Conservation (phyloP, 2,888 invertebrate genomes). For the Timema podura region DNA sequence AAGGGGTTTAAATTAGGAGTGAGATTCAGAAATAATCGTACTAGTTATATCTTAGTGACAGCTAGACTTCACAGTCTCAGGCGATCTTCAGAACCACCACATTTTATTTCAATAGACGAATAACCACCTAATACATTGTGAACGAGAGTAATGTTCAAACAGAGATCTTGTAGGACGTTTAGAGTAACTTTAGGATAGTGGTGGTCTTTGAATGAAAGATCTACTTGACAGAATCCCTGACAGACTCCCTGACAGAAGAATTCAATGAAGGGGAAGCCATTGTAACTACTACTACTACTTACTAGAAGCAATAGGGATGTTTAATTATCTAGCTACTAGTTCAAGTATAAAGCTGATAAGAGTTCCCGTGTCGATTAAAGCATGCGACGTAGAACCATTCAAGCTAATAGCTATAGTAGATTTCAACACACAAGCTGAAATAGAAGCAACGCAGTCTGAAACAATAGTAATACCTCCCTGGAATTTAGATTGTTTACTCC, state of each 20-base stretch:
- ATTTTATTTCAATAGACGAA: slow-evolving; percentile 11
- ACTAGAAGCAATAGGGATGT: not conserved
- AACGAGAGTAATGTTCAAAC: slow-evolving; percentile 5
- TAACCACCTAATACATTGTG: slow-evolving; percentile 14
- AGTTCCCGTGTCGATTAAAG: slow-evolving; percentile 10
- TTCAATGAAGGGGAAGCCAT: slow-evolving; percentile 14
- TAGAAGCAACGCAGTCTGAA: not conserved
- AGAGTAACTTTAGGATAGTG: not conserved
- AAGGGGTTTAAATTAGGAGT: not conserved
- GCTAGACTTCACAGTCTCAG: not conserved
- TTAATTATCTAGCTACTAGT: not conserved
- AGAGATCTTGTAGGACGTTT: not conserved
- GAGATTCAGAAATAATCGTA: slow-evolving; percentile 10
- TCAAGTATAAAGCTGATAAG: not conserved
- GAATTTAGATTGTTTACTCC: too few relatives aligned
- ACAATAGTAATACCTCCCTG: too few relatives aligned
- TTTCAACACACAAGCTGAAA: not conserved
- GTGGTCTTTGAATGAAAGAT: not conserved
- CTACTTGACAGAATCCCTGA: not conserved
- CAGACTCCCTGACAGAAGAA: not conserved
- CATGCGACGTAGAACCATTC: not conserved
- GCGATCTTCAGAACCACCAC: slow-evolving; percentile 14
- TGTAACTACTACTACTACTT: not conserved
- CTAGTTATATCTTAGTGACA: not conserved
- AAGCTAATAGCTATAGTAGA: not conserved